These are phyloP conservation scores for Hippoglossus stenolepis DNA, from an alignment of 2,113 vertebrate species.

Conservation along the genomic window DNA sequence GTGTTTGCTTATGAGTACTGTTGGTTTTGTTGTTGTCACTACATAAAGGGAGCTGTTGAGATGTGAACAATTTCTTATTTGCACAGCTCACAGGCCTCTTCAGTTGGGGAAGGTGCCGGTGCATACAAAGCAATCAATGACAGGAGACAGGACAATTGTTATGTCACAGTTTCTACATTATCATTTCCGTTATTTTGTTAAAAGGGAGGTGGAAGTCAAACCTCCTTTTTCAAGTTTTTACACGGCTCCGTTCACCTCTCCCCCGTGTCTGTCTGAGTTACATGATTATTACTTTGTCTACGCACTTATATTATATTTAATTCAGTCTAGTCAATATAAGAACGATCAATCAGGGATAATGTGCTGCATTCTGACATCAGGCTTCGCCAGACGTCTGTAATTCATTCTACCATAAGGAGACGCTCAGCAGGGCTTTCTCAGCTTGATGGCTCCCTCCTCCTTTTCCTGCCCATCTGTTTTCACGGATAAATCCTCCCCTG, in stretches of 20 bases:
- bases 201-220: background rate
- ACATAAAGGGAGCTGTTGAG: background rate
- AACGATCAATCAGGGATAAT: constrained; percentile 54
- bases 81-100: background rate
- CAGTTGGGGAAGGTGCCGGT: background rate
- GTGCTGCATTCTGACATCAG: constrained; percentile 52
- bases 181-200: background rate
- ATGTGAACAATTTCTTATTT: constrained; percentile 3
- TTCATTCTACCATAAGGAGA: constrained; percentile 66
- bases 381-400: constrained; percentile 57
- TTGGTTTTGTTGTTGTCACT: constrained; percentile 15
- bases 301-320: constrained; percentile 20
- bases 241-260: background rate
- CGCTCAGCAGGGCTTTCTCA: constrained; percentile 65
- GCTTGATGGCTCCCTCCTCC: constrained; percentile 70
- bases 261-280: background rate
- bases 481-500: constrained; percentile 67
- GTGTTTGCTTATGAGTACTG: background rate
- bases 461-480: constrained; percentile 78
- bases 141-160: background rate
- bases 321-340: constrained; percentile 37
- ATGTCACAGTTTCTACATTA: background rate
- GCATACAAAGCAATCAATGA: constrained; percentile 9
- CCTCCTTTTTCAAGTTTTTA: background rate
- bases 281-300: background rate